Evolutionary conservation across 2,888 invertebrate species (phyloP), one percentile per base, ranked within the genome.

Genomic region (Xestia rhomboidea): DNA sequence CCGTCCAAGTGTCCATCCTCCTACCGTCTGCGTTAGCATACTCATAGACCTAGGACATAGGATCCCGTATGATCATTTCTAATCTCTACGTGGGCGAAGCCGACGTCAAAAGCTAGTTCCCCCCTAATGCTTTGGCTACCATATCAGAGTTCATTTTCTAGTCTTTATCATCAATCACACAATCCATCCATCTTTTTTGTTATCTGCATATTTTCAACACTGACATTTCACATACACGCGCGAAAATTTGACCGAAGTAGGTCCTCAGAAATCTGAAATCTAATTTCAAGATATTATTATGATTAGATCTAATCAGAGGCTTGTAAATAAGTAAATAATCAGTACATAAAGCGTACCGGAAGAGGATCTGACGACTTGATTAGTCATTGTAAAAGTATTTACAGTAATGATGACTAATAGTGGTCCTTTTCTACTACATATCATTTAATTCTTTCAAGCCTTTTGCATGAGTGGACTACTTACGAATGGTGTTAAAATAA

Each of bases 311-410:
- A 51, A 67, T 76, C 57, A 82, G 46, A n/a, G 8, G 27, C 62
- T 74, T 73, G 24, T 64, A 54, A 74, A 24, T 46, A 79, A 63
- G 44, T 54, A 54, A 41, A 41, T 66, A 41, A 78, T 79, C 41
- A 68, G 41, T 15, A 41, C 44, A n/a, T 82, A 41, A 30, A 44
- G 2, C 7, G 30, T 51, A 83, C 1, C 78, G 79, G 83, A 83
- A 68, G 49, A 38, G 63, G 78, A 51, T 78, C 44, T 77, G 7
- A 27, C 4, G 8, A 46, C 18, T 46, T 30, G 0, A 54, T 79
- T 63, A 57, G 41, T 77, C 68, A 83, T 68, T 24, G 63, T 77
- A 44, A 57, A 79, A 64, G 21, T 64, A 80, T 83, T 77, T 78
- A 57, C 51, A 5, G 30, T 46, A 46, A 10, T 30, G 27, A 15